phyloP scores from a whole-genome alignment of 1,140 invertebrate species.

The Temnothorax curvispinosus region DNA sequence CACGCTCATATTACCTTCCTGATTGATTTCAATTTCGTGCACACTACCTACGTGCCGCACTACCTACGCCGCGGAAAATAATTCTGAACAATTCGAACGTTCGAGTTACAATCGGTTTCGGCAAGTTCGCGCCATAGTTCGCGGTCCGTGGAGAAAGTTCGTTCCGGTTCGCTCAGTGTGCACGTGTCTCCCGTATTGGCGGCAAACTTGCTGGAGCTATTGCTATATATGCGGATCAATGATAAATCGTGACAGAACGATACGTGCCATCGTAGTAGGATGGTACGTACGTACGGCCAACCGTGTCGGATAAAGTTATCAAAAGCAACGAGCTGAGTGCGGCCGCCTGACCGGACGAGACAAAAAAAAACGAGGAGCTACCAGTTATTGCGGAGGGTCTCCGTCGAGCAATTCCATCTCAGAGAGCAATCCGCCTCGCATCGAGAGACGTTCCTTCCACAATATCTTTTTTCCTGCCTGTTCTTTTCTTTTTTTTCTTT shows the following conservation, averaged over 20 bases:
- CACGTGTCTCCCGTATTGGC: constrained; percentile 27
- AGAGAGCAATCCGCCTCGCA: constrained; percentile 63
- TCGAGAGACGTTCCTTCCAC: constrained; percentile 58
- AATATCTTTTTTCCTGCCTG: constrained; percentile 38
- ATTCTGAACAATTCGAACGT: constrained; percentile 36
- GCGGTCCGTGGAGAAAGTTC: constrained; percentile 34
- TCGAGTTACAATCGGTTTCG: constrained; percentile 42
- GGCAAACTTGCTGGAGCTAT: background rate
- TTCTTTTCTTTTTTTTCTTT: background rate
- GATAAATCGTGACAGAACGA: constrained; percentile 74
- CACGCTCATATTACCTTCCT: background rate
- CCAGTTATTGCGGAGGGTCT: constrained; percentile 71
- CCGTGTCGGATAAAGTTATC: constrained; percentile 67
- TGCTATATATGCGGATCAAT: constrained; percentile 60
- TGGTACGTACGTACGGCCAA: constrained; percentile 36
- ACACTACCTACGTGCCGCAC: constrained; percentile 28
- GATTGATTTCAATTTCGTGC: constrained; percentile 50
- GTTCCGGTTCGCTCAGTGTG: background rate
- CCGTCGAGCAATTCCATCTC: constrained; percentile 67
- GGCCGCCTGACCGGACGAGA: background rate
- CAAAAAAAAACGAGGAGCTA: constrained; percentile 6
- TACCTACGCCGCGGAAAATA: constrained; percentile 30
- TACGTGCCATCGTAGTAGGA: constrained; percentile 63
- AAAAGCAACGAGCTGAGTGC: constrained; percentile 60
- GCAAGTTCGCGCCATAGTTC: constrained; percentile 42